Conservation (phyloP, 2,888 invertebrate species). For the Seira sanloemensis region DNA sequence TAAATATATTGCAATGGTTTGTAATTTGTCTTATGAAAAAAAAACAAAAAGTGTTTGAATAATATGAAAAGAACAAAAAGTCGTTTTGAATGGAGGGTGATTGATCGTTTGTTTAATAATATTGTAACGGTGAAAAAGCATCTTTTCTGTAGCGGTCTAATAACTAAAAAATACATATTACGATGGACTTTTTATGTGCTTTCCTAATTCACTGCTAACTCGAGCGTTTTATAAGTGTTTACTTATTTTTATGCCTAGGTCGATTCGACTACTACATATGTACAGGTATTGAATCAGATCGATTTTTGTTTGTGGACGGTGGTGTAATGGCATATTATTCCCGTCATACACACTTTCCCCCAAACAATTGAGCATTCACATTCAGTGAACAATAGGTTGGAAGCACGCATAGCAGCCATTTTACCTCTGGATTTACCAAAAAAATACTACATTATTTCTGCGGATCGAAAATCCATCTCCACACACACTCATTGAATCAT, state of each 20-base stretch:
- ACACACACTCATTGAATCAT: not conserved
- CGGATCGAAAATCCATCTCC: not conserved
- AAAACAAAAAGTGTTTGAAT: conserved; percentile 20
- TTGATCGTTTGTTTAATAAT: conserved; percentile 1
- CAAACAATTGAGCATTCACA: too few species aligned
- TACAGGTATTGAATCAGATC: too few species aligned
- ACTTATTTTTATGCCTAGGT: too few species aligned
- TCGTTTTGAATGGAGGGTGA: not conserved
- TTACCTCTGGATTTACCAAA: too few species aligned
- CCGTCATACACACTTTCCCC: too few species aligned
- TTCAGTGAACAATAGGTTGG: too few species aligned
- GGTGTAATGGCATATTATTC: too few species aligned
- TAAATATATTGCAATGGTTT: conserved; percentile 25
- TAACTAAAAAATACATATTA: not conserved
- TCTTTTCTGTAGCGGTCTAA: conserved; percentile 54
- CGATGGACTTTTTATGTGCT: not conserved
- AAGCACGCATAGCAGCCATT: too few species aligned
- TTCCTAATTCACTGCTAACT: not conserved
- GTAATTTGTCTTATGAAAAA: conserved; percentile 45
- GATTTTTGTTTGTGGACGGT: too few species aligned
- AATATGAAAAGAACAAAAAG: not conserved
- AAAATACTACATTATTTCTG: too few species aligned
- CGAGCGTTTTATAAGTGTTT: too few species aligned
- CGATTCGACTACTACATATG: too few species aligned
- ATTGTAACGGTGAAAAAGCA: conserved; percentile 33